A percentile compares a stretch with the other conserved stretches of the same genome.
These are phyloP conservation scores for Drosophila affinis DNA, from an alignment of 2,888 invertebrate species.

Conservation along the genomic window DNA sequence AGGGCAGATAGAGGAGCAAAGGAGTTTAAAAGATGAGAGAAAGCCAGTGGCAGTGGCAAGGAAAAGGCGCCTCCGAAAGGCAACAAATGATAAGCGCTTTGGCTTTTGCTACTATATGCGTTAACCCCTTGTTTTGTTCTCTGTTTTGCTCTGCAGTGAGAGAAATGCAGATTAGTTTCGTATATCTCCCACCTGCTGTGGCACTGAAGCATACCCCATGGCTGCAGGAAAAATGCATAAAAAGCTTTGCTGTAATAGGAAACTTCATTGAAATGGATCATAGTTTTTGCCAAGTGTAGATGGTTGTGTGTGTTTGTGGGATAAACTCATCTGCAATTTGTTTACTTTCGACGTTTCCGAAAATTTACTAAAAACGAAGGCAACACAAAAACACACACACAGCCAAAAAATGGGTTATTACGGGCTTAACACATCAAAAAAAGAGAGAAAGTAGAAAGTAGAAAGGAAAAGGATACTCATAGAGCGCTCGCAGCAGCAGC, in stretches of 20 bases:
- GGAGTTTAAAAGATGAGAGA: conserved; percentile 7
- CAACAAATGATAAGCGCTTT: conserved; percentile 68
- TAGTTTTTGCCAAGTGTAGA: not conserved
- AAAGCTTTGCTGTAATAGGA: too few relatives aligned
- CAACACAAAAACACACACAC: too few relatives aligned
- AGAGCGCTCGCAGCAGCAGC: not conserved
- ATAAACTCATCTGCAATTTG: conserved; percentile 77
- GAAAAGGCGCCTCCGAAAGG: conserved; percentile 32
- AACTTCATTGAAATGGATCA: not conserved
- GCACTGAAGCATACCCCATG: too few relatives aligned
- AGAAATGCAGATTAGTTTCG: not conserved
- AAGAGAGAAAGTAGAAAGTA: not conserved
- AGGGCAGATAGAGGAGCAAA: not conserved
- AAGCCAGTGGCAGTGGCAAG: conserved; percentile 11
- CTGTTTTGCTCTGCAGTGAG: not conserved
- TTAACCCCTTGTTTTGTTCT: conserved; percentile 28
- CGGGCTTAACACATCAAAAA: conserved; percentile 62
- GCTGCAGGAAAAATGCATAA: not conserved
- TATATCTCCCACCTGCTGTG: not conserved
- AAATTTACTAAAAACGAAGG: conserved; percentile 56
- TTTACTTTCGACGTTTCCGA: conserved; percentile 77
- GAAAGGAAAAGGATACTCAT: conserved; percentile 1
- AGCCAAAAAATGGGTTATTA: conserved; percentile 68
- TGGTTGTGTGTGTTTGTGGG: conserved; percentile 35
- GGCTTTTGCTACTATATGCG: conserved; percentile 21